These are phyloP conservation scores for Palythoa grandiflora DNA, from an alignment of 92 coral and sea anemone genomes.

Conservation along the genomic window DNA sequence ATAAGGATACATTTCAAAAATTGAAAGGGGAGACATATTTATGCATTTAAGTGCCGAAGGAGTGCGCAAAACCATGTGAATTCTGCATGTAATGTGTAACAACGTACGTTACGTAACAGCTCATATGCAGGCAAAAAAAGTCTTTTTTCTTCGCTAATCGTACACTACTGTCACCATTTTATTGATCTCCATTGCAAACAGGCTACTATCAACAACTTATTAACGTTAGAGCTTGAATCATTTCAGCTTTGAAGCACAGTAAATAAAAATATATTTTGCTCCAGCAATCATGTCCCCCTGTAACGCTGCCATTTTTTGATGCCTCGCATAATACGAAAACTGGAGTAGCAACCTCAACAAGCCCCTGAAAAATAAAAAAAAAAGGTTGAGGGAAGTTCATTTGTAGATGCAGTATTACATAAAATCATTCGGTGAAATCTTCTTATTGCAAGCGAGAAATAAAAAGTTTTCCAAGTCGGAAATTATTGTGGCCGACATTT, in stretches of 20 bases:
- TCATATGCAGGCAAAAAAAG: background rate
- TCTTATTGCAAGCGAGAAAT: too few relatives aligned
- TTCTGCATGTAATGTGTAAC: background rate
- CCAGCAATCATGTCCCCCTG: too few relatives aligned
- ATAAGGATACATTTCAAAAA: constrained; percentile 1
- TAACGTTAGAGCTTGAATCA: constrained; percentile 2
- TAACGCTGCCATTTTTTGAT: too few relatives aligned
- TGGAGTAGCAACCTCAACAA: too few relatives aligned
- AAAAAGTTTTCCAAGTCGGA: too few relatives aligned
- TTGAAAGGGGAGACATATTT: constrained; percentile 4
- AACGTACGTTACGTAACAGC: constrained; percentile 3
- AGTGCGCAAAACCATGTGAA: constrained; percentile 9
- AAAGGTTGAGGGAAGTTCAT: too few relatives aligned
- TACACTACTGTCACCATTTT: constrained; percentile 10
- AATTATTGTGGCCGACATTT: too few relatives aligned
- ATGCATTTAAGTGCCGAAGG: constrained; percentile 4
- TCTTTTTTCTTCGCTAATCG: background rate
- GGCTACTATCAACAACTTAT: background rate
- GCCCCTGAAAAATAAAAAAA: too few relatives aligned
- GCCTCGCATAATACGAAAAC: background rate
- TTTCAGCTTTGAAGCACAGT: constrained; percentile 2
- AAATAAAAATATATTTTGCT: too few relatives aligned
- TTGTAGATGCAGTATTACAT: too few relatives aligned
- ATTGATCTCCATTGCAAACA: constrained; percentile 17
- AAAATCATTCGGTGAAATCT: too few relatives aligned